Conservation (phyloP, 2,113 vertebrate species). For the Recurvirostra avosetta region DNA sequence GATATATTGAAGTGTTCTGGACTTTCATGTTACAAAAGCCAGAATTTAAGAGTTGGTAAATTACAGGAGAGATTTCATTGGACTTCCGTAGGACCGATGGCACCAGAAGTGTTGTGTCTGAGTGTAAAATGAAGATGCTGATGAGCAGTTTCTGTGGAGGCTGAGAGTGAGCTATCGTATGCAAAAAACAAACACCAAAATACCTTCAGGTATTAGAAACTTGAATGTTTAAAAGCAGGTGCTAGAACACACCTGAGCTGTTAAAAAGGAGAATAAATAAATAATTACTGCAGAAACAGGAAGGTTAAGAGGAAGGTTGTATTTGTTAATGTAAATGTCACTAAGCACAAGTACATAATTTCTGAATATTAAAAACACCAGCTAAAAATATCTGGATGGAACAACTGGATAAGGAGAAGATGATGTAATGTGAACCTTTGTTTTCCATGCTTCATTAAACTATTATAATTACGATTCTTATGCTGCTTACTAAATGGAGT, state of each 20-base stretch:
- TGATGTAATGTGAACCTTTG: not conserved
- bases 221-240: not conserved
- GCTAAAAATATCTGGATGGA: not conserved
- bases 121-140: not conserved
- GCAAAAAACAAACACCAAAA: not conserved
- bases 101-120: not conserved
- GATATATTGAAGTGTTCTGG: not conserved
- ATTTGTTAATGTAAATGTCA: not conserved
- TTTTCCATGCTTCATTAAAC: not conserved
- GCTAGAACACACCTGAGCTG: not conserved
- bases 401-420: not conserved
- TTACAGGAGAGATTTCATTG: not conserved
- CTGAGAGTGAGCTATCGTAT: not conserved
- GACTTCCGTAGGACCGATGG: accelerated
- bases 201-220: not conserved
- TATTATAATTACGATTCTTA: not conserved
- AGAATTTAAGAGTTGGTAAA: not conserved
- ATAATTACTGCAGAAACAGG: not conserved
- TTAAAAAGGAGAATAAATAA: not conserved
- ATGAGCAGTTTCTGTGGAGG: not conserved
- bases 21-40: not conserved
- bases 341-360: not conserved
- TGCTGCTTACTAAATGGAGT: not conserved
- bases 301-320: not conserved
- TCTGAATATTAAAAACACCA: not conserved